Evolutionary conservation across 2,113 vertebrate genomes (phyloP).

Genomic region (Thymallus thymallus): DNA sequence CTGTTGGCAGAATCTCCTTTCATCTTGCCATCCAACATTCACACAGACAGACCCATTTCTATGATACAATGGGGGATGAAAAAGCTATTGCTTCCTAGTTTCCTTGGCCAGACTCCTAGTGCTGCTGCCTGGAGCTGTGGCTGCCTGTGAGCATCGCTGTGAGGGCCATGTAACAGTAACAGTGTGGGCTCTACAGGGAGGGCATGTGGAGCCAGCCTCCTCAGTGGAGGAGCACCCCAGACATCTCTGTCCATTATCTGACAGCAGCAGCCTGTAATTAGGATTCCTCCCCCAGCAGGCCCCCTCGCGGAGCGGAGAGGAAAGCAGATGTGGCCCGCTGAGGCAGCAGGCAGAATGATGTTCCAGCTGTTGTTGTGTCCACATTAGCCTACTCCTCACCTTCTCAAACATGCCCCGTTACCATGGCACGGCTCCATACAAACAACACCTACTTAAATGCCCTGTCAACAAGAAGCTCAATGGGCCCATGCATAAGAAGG

Average conservation of each 20-base stretch:
- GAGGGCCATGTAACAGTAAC: slow-evolving; percentile 13
- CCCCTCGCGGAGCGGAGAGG: slow-evolving; percentile 49
- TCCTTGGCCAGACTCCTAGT: slow-evolving; percentile 18
- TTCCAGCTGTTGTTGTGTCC: slow-evolving; percentile 68
- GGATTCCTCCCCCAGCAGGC: slow-evolving; percentile 71
- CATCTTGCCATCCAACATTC: slow-evolving; percentile 15
- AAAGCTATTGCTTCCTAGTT: neutral
- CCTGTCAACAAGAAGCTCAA: slow-evolving; percentile 2
- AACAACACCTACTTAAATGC: slow-evolving; percentile 53
- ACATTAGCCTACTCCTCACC: slow-evolving; percentile 51
- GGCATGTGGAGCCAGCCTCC: slow-evolving; percentile 35
- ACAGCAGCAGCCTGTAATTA: slow-evolving; percentile 73
- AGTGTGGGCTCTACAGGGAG: slow-evolving; percentile 13
- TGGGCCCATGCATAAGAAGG: neutral
- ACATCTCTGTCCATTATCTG: slow-evolving; percentile 66
- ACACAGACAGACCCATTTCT: slow-evolving; percentile 24
- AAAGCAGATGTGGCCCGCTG: slow-evolving; percentile 74
- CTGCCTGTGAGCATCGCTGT: slow-evolving; percentile 20
- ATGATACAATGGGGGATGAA: slow-evolving; percentile 25
- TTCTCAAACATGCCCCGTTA: slow-evolving; percentile 52
- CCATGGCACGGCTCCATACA: slow-evolving; percentile 59
- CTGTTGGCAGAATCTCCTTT: slow-evolving; percentile 38
- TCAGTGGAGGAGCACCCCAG: slow-evolving; percentile 45
- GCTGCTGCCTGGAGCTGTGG: slow-evolving; percentile 23
- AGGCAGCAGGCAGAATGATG: slow-evolving; percentile 61